These are phyloP conservation scores for Sminthurinus aureus DNA, from an alignment of 2,888 invertebrate genomes.

Conservation along the genomic window DNA sequence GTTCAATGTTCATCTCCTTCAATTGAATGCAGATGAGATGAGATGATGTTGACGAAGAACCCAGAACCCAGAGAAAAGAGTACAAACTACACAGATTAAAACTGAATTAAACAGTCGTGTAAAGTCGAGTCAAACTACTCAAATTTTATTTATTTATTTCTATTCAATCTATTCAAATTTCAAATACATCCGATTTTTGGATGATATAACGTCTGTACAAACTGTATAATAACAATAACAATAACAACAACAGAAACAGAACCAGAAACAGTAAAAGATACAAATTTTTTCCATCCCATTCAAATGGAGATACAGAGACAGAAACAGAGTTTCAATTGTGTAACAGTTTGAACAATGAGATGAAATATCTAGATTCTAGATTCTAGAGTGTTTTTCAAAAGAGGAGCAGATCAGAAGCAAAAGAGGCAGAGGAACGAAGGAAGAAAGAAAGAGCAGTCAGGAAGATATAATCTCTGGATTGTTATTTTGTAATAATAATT, in stretches of 20 bases:
- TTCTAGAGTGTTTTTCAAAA: slow-evolving; percentile 6
- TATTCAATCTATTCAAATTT: not conserved
- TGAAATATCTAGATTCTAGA: not conserved
- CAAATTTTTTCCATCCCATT: not conserved
- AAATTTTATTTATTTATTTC: not conserved
- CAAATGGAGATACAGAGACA: not conserved
- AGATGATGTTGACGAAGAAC: not conserved
- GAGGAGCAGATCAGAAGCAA: not conserved
- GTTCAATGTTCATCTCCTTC: slow-evolving; percentile 6
- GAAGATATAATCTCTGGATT: slow-evolving; percentile 19
- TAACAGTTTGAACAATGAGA: slow-evolving; percentile 5
- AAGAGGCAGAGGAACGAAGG: no score
- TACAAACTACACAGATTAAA: no score
- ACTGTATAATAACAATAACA: not conserved
- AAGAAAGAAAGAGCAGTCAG: not conserved
- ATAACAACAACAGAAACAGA: no score
- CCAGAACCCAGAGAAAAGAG: no score
- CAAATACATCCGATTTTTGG: no score
- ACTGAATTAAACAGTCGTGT: no score
- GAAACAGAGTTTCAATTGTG: not conserved
- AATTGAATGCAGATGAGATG: slow-evolving; percentile 37
- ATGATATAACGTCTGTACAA: no score
- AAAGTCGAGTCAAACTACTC: no score
- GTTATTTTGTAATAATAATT: slow-evolving; percentile 10
- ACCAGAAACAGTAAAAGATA: not conserved